Evolutionary conservation across 2,113 vertebrate species (phyloP).

Genomic region (Anguilla japonica): DNA sequence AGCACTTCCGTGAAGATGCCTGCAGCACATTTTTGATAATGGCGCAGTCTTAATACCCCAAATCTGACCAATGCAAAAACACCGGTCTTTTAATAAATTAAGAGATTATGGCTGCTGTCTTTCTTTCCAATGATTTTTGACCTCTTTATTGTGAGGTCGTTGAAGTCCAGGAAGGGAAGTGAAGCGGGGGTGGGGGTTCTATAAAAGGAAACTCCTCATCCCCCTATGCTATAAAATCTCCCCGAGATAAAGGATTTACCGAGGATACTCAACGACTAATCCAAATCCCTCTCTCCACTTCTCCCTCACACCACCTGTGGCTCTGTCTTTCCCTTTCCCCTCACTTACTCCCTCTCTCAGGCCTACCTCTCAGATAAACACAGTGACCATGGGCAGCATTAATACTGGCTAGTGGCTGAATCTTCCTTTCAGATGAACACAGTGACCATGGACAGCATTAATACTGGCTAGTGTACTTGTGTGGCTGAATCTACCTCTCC

Average conservation of each 20-base stretch:
- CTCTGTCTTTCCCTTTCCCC: too few species aligned
- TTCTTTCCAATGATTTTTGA: slow-evolving; percentile 18
- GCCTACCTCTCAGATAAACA: not conserved
- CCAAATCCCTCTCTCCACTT: not conserved
- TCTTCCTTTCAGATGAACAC: not conserved
- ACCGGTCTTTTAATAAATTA: not conserved
- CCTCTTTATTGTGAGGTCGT: not conserved
- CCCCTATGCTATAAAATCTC: slow-evolving; percentile 5
- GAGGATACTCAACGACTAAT: slow-evolving; percentile 14
- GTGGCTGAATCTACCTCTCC: too few species aligned
- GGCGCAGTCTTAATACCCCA: not conserved
- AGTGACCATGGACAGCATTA: too few species aligned
- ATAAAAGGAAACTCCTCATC: slow-evolving; percentile 11
- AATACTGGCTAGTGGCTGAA: too few species aligned
- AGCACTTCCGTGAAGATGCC: not conserved
- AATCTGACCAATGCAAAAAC: not conserved
- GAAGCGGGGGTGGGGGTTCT: not conserved
- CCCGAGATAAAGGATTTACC: slow-evolving; percentile 11
- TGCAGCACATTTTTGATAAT: not conserved
- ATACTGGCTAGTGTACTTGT: too few species aligned
- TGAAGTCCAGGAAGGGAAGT: not conserved
- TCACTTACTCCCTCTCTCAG: not conserved
- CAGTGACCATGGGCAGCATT: not conserved
- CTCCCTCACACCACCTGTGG: not conserved
- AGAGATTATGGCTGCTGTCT: not conserved